Percentiles rank a stretch among this genome's conserved stretches.
phyloP scores from a whole-genome alignment of 2,888 invertebrate genomes.

The Drosophila kambysellisi region DNA sequence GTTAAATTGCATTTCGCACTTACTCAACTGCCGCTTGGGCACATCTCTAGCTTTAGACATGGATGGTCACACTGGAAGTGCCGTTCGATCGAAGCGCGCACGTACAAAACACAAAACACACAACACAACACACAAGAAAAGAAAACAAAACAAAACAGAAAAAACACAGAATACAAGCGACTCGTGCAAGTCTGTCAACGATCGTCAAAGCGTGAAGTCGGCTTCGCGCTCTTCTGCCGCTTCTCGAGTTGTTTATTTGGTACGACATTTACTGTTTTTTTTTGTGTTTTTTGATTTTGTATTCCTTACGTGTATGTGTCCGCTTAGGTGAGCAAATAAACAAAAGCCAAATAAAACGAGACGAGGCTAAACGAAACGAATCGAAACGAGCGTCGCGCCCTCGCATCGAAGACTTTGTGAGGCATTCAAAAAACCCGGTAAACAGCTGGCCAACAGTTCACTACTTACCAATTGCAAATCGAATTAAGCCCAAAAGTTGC shows the following conservation, averaged over 20 bases:
- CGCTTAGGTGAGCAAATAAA: background rate
- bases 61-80: conserved; percentile 56
- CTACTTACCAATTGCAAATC: conserved; percentile 57
- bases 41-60: conserved; percentile 21
- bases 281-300: background rate
- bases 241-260: conserved; percentile 21
- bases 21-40: background rate
- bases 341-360: conserved; percentile 15
- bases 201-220: conserved; percentile 72
- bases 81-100: conserved; percentile 45
- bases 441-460: conserved; percentile 24
- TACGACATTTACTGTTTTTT: conserved; percentile 28
- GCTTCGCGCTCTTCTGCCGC: conserved; percentile 16
- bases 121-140: background rate
- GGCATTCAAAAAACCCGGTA: conserved; percentile 30
- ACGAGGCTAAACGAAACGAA: conserved; percentile 25
- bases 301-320: conserved; percentile 51
- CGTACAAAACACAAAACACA: conserved; percentile 17
- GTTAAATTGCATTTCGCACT: background rate
- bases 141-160: background rate
- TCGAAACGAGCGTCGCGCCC: conserved; percentile 28
- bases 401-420: conserved; percentile 30
- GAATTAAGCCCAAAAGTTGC: conserved; percentile 48
- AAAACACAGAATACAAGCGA: conserved; percentile 9
- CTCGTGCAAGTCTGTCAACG: conserved; percentile 67